Evolutionary conservation across 2,113 vertebrate genomes (phyloP).

Genomic region (Echinops telfairi): DNA sequence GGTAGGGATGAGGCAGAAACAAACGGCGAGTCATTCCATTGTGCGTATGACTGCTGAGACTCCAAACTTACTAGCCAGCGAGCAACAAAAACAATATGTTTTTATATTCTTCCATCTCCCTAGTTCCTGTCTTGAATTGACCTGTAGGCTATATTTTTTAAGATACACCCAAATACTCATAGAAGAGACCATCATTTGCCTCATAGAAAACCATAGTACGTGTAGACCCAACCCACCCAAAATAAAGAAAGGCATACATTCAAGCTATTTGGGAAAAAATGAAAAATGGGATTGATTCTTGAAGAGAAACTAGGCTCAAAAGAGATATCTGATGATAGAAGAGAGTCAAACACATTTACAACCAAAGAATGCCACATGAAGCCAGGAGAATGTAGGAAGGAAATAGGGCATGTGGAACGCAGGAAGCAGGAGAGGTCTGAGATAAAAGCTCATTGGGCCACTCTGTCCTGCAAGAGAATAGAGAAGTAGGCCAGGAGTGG

Average conservation of each 20-base stretch:
- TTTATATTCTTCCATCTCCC: background rate
- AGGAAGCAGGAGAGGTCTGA: background rate
- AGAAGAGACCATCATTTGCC: background rate
- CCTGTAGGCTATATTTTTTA: background rate
- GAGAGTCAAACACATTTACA: background rate
- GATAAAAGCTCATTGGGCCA: conserved; percentile 29
- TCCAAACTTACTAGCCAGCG: background rate
- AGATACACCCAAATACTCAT: background rate
- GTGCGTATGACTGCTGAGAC: background rate
- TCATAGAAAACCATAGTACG: background rate
- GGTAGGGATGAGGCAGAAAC: background rate
- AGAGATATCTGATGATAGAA: background rate
- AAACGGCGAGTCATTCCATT: background rate
- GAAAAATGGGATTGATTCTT: background rate
- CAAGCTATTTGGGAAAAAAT: background rate
- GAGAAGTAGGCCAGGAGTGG: background rate
- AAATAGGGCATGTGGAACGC: background rate
- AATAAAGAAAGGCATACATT: background rate
- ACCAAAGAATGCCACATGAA: background rate
- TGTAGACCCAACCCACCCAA: background rate
- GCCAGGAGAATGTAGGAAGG: background rate
- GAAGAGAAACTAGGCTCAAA: background rate
- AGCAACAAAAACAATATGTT: background rate
- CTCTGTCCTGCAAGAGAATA: background rate
- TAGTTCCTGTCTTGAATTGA: conserved; percentile 19